These are phyloP conservation scores for Sebastes cheni DNA, from an alignment of 2,797 vertebrate genomes.

Conservation along the genomic window DNA sequence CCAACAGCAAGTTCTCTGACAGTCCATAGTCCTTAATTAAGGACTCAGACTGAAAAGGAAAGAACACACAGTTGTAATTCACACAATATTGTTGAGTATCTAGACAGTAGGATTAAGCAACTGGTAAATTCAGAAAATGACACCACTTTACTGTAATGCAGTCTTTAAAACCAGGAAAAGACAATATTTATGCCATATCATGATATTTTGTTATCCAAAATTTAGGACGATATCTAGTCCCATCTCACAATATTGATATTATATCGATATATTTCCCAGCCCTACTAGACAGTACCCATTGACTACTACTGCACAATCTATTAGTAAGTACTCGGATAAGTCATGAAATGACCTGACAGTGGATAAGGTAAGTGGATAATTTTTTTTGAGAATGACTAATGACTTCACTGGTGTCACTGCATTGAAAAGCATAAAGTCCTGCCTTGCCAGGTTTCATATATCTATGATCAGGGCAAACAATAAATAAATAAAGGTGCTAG, in stretches of 20 bases:
- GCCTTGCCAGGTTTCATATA: background rate
- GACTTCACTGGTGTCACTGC: background rate
- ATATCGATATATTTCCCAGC: too few species aligned
- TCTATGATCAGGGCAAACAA: background rate
- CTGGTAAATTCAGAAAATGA: too few species aligned
- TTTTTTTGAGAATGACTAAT: background rate
- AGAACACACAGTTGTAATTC: background rate
- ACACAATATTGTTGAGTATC: background rate
- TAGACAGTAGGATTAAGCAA: background rate
- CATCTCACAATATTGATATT: too few species aligned
- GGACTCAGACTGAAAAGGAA: slow-evolving; percentile 79
- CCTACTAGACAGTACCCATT: background rate
- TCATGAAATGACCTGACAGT: background rate
- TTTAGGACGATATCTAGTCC: too few species aligned
- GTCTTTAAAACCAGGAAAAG: too few species aligned
- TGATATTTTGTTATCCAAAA: too few species aligned
- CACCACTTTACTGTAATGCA: too few species aligned
- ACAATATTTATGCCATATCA: too few species aligned
- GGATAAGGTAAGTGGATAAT: background rate
- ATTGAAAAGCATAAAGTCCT: background rate
- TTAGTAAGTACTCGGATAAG: background rate
- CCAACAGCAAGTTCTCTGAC: slow-evolving; percentile 86
- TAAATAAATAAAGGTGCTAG: background rate
- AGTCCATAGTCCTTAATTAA: slow-evolving; percentile 85
- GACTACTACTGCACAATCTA: background rate